These are phyloP conservation scores for Branchellion lobata DNA, from an alignment of 2,888 invertebrate species.

Conservation along the genomic window DNA sequence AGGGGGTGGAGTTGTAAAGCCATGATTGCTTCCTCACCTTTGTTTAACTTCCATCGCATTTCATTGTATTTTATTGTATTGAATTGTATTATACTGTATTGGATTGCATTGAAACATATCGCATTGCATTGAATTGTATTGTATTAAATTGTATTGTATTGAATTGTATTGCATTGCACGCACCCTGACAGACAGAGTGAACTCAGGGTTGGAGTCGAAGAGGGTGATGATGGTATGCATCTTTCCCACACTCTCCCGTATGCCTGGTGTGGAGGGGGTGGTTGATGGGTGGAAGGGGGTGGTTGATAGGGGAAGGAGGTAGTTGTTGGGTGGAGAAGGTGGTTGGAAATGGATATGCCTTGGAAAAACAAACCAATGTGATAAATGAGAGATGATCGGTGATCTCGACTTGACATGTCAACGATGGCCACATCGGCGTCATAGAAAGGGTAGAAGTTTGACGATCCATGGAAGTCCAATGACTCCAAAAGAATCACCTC, in stretches of 20 bases:
- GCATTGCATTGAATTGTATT: too few relatives aligned
- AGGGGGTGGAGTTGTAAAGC: not conserved
- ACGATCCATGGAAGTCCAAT: slow-evolving; percentile 93
- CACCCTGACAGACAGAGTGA: slow-evolving; percentile 84
- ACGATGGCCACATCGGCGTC: slow-evolving; percentile 96
- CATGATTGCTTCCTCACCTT: not conserved
- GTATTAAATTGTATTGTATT: too few relatives aligned
- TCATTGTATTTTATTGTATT: too few relatives aligned
- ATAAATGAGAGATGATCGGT: slow-evolving; percentile 90
- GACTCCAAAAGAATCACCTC: slow-evolving; percentile 74
- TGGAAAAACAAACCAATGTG: slow-evolving; percentile 74
- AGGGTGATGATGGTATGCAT: slow-evolving; percentile 75
- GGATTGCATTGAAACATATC: too few relatives aligned
- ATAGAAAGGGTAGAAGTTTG: slow-evolving; percentile 90
- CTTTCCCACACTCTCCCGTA: slow-evolving; percentile 95
- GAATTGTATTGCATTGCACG: too few relatives aligned
- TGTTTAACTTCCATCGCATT: not conserved
- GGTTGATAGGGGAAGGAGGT: too few relatives aligned
- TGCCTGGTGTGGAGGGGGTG: slow-evolving; percentile 60
- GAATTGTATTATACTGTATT: too few relatives aligned
- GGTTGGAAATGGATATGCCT: not conserved
- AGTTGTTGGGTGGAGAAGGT: not conserved
- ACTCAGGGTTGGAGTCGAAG: slow-evolving; percentile 76
- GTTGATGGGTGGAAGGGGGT: too few relatives aligned
- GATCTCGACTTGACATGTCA: slow-evolving; percentile 80